phyloP scores from a whole-genome alignment of 2,797 vertebrate species.

The Chaetophractus vellerosus region DNA sequence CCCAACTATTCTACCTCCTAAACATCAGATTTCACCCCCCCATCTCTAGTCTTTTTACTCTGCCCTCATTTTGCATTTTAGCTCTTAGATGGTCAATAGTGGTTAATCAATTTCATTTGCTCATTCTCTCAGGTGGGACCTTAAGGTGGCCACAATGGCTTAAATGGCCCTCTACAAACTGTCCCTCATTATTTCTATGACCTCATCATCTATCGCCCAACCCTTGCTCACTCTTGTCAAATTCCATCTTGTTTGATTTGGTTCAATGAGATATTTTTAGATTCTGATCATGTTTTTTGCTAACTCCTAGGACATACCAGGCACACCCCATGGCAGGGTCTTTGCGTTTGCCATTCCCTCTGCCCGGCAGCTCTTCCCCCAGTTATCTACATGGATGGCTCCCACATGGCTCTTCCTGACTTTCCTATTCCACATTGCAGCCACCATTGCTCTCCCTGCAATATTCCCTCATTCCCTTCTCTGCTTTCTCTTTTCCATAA shows the following conservation, averaged over 20 bases:
- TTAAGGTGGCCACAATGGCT: background rate
- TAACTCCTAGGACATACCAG: background rate
- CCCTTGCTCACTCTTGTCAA: background rate
- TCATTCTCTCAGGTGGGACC: background rate
- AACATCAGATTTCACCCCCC: background rate
- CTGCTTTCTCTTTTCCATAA: background rate
- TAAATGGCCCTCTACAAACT: background rate
- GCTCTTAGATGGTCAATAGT: background rate
- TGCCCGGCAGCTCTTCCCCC: fast-evolving
- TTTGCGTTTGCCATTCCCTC: background rate
- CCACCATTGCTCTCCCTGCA: background rate
- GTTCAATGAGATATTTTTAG: background rate
- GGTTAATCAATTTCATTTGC: background rate
- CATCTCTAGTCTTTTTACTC: background rate
- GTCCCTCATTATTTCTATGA: background rate
- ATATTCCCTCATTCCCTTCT: background rate
- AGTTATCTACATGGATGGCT: background rate
- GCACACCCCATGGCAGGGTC: background rate
- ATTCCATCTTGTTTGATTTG: background rate
- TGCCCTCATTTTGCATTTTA: background rate
- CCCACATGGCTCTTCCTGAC: background rate
- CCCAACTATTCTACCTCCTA: background rate
- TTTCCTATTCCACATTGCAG: background rate
- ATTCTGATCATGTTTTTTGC: background rate
- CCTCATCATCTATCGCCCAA: background rate